These are phyloP conservation scores for Yponomeuta sedellus DNA, from an alignment of 2,888 invertebrate genomes.

Conservation along the genomic window DNA sequence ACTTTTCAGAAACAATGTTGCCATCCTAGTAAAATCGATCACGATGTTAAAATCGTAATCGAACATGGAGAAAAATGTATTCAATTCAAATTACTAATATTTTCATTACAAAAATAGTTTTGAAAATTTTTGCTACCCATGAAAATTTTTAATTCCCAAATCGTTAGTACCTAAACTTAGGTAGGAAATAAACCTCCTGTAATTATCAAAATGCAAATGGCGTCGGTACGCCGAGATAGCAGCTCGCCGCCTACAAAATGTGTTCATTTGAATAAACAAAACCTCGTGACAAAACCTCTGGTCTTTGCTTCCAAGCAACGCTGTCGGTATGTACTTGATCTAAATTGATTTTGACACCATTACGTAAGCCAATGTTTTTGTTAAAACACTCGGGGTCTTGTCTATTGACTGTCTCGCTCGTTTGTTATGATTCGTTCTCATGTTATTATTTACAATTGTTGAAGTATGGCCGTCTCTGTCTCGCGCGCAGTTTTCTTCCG, in stretches of 20 bases:
- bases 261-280: slow-evolving; percentile 44
- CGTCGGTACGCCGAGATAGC: slow-evolving; percentile 56
- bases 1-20: not conserved
- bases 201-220: slow-evolving; percentile 27
- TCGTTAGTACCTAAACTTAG: not conserved
- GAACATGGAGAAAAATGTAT: not conserved
- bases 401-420: slow-evolving; percentile 54
- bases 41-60: not conserved
- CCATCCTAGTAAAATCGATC: not conserved
- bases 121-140: not conserved
- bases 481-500: slow-evolving; percentile 54
- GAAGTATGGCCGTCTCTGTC: slow-evolving; percentile 63
- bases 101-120: not conserved
- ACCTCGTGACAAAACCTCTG: not conserved
- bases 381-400: slow-evolving; percentile 31
- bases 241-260: slow-evolving; percentile 50
- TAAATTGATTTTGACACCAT: slow-evolving; percentile 25
- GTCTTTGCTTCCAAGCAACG: slow-evolving; percentile 23
- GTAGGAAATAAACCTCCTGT: no score
- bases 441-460: slow-evolving; percentile 69
- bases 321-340: slow-evolving; percentile 27
- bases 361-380: slow-evolving; percentile 54
- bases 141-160: not conserved
- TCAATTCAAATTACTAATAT: no score
- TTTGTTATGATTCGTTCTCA: slow-evolving; percentile 64